These are phyloP conservation scores for Tachuris rubrigastra DNA, from an alignment of 2,113 vertebrate genomes.

Conservation along the genomic window DNA sequence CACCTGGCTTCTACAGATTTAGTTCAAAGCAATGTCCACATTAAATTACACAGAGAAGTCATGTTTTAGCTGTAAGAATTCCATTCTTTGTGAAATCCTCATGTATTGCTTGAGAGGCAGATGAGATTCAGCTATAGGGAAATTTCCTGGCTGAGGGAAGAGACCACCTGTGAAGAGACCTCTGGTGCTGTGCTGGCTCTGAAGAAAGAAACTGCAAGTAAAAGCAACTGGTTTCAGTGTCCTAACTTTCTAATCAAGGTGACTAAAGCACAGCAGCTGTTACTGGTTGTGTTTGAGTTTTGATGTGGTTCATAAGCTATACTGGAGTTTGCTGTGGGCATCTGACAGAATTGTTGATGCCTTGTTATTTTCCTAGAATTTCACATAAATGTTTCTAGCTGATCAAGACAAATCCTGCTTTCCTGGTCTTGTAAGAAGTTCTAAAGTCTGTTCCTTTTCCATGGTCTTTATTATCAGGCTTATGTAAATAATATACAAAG, in stretches of 20 bases:
- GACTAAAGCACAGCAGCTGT: neutral
- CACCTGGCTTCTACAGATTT: accelerated
- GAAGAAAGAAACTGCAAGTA: neutral
- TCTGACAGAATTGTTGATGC: neutral
- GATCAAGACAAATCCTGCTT: neutral
- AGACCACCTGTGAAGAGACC: neutral
- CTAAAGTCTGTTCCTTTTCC: neutral
- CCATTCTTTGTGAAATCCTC: neutral
- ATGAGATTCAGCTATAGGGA: neutral
- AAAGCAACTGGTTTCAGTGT: neutral
- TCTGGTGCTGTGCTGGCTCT: neutral
- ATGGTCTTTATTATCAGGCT: neutral
- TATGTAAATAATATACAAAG: neutral
- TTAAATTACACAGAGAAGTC: neutral
- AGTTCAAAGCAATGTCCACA: neutral
- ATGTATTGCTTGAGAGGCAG: neutral
- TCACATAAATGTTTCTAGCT: neutral
- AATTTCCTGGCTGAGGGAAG: neutral
- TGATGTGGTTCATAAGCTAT: neutral
- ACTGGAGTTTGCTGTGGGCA: neutral
- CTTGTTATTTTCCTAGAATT: neutral
- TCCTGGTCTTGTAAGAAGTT: neutral
- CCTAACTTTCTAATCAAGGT: neutral
- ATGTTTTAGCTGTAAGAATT: neutral
- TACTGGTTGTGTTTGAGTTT: neutral